Base-by-base conservation (phyloP, 1,140 invertebrate species). In the Orchesella cincta region DNA sequence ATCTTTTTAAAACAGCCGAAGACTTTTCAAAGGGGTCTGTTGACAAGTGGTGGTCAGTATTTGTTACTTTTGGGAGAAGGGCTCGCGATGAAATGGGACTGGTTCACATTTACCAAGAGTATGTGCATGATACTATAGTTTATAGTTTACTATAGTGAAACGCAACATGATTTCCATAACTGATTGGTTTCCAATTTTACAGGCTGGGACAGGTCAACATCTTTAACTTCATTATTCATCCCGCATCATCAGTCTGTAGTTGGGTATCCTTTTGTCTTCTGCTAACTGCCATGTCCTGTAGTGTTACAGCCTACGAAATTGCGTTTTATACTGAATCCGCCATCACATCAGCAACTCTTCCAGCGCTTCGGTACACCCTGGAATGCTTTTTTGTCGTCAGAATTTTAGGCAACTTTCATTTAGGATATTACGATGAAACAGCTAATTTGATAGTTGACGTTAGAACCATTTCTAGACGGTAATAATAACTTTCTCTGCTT, bases 31-130 rank as follows among this genome's bases (percentile, higher is more conserved):
- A 67, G 31, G 28, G 8, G 12, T 5, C 62, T 2, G n/a, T 5
- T 12, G 62, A 67, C 8, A 29, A 67, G 31, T 78, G 77, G 75
- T 80, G 79, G 79, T 74, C 39, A 8, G 54, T 75, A 28, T 79
- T 79, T 26, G 3, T 82, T 0, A 80, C 81, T 1, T 80, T 82
- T 74, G 81, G 81, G 12, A 71, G 72, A 33, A 75, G 77, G 1
- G 75, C 81, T 5, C 76, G 77, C 57, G 75, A 76, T 57, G 81
- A 82, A 46, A 82, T 82, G 81, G 81, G 81, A 28, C 52, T 82
- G 16, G 74, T 82, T 71, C 81, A 82, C 33, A 74, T 82, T 36
- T 67, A 67, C 23, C 81, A 82, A 75, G 81, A 82, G 81, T 81
- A 75, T 76, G 72, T 62, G 8, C 23, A 52, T 72, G 23, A 72